These are phyloP conservation scores for Nasonia giraulti DNA, from an alignment of 1,140 invertebrate genomes.

Conservation along the genomic window DNA sequence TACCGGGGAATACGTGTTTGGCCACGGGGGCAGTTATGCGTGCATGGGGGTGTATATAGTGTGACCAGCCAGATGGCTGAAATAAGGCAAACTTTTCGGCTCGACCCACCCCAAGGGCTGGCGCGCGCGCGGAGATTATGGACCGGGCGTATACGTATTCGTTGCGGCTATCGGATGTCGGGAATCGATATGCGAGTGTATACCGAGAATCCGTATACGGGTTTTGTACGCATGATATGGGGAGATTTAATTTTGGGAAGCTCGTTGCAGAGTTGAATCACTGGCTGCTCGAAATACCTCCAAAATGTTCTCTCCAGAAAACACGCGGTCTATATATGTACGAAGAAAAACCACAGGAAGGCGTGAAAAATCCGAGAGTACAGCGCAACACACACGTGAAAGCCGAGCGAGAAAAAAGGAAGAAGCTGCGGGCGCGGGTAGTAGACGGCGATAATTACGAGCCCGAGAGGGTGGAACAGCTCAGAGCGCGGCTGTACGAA, in stretches of 20 bases:
- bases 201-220: too few species aligned
- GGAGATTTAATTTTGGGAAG: too few species aligned
- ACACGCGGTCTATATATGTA: too few species aligned
- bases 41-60: neutral
- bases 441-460: constrained; percentile 30
- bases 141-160: neutral
- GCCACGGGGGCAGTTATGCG: neutral
- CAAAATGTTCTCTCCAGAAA: too few species aligned
- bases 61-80: neutral
- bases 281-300: too few species aligned
- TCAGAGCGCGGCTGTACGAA: neutral
- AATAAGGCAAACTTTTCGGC: too few species aligned
- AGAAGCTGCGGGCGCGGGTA: neutral
- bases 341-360: too few species aligned
- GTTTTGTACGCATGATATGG: too few species aligned
- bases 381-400: neutral
- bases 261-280: too few species aligned
- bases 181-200: neutral
- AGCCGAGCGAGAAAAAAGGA: neutral
- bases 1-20: constrained; percentile 1
- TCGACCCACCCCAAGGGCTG: too few species aligned
- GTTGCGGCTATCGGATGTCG: neutral
- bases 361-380: neutral
- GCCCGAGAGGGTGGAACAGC: neutral
- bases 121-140: too few species aligned